A percentile compares a stretch with the other conserved stretches of the same genome.
phyloP scores from a whole-genome alignment of 2,797 vertebrate genomes.

The Galagoides demidoff region DNA sequence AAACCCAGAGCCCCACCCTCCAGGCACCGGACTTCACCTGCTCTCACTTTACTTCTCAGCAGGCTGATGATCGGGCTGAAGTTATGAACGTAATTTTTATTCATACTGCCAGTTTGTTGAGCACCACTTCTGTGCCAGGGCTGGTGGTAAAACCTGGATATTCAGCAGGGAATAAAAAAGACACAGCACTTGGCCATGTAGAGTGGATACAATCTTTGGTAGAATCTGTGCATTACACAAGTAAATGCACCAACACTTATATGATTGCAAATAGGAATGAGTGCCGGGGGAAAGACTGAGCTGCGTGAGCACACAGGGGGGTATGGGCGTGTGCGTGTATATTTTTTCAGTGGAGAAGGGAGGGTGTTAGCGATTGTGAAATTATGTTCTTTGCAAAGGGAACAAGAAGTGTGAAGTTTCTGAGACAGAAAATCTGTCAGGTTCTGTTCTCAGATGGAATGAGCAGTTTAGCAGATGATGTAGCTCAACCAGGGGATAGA shows the following conservation, averaged over 20 bases:
- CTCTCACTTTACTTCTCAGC: background rate
- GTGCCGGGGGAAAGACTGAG: background rate
- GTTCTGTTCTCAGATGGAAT: background rate
- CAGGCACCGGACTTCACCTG: background rate
- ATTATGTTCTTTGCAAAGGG: background rate
- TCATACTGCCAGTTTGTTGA: background rate
- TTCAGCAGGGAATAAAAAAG: background rate
- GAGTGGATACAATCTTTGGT: accelerated
- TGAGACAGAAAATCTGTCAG: background rate
- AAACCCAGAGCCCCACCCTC: background rate
- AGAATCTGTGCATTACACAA: background rate
- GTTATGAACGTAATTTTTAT: background rate
- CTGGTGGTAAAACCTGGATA: background rate
- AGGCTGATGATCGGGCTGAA: background rate
- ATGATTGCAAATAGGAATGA: background rate
- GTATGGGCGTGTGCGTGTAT: background rate
- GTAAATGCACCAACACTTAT: background rate
- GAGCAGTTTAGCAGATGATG: background rate
- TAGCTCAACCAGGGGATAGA: background rate
- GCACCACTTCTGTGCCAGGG: background rate
- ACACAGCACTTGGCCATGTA: background rate
- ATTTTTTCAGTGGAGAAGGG: background rate
- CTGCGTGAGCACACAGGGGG: background rate
- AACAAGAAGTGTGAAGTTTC: background rate
- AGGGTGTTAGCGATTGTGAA: background rate